Base-by-base conservation (phyloP, 2,113 vertebrate species). In the Epinephelus cyanopodus region DNA sequence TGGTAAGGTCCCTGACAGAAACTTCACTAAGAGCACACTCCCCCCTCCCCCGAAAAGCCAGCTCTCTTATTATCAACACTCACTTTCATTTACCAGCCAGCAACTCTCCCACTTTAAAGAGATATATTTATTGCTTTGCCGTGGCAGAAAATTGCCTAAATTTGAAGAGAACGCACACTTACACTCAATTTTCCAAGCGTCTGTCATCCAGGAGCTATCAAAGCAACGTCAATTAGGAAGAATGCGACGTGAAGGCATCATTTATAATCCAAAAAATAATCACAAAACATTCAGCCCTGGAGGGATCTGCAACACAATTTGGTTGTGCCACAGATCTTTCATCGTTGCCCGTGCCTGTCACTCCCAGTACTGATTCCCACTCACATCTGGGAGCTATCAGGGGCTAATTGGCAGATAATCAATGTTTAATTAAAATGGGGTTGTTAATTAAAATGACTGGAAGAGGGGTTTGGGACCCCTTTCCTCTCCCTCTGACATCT, bases 351-450 rank as follows among this genome's bases (percentile, higher is more conserved):
- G 8, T 8, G 8, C 87, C 82, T 93, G 89, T 90, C 92, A 90
- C 84, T 87, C 82, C 81, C 72, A 53, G 72, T 91, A 93, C 92
- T 87, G 91, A 77, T 79, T 90, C 78, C 84, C 81, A 70, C 90
- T 87, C 87, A 91, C 93, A 95, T 95, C 95, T 96, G 93, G 94
- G 95, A 96, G 95, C 93, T 92, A 96, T 97, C 96, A 96, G 93
- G 93, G 65, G 93, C 95, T 97, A 97, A 97, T 97, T 96, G 97
- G 95, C 95, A 94, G 93, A 93, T 96, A 96, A 97, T 97, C 96
- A 94, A 97, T 97, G 96, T 96, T 97, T 97, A 96, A 97, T 98
- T 97, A 97, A 97, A 97, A 96, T 88, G 81, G 93, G 91, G 90
- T 93, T 94, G 95, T 96, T 96, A 96, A 97, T 97, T 96, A 95